Conservation (phyloP, 2,797 vertebrate genomes). For the Schizopygopsis pylzovi region DNA sequence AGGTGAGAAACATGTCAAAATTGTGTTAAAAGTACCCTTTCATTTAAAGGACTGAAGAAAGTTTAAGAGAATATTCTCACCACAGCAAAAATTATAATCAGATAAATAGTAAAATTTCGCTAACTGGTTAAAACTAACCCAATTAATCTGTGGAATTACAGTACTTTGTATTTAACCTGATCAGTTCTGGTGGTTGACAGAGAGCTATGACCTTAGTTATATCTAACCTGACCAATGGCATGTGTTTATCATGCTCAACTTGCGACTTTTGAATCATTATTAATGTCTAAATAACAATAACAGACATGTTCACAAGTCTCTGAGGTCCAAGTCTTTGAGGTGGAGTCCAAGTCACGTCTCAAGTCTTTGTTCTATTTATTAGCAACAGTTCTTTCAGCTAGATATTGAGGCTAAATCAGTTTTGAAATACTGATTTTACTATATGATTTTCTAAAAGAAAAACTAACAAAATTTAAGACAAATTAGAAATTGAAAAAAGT, state of each 20-base stretch:
- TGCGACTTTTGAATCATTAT: neutral
- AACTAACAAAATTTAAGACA: no score
- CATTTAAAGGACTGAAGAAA: neutral
- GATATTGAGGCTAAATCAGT: no score
- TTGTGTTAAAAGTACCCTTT: neutral
- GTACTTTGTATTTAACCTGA: conserved; percentile 26
- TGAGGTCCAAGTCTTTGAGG: no score
- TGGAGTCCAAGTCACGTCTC: no score
- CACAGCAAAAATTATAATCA: neutral
- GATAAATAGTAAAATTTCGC: no score
- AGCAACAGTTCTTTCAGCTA: no score
- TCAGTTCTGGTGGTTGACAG: conserved; percentile 24
- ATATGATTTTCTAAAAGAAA: no score
- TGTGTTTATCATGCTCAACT: neutral
- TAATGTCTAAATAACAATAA: neutral
- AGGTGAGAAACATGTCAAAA: neutral
- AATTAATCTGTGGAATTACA: conserved; percentile 1
- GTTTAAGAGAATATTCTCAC: neutral
- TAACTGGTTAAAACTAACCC: conserved; percentile 3
- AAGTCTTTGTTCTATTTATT: no score
- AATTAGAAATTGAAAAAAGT: no score
- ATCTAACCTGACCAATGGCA: neutral
- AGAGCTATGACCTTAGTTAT: conserved; percentile 19
- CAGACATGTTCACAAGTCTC: no score
- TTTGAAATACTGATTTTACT: no score